These are phyloP conservation scores for Drosophila fulvimacula DNA, from an alignment of 2,888 invertebrate species.

Conservation along the genomic window DNA sequence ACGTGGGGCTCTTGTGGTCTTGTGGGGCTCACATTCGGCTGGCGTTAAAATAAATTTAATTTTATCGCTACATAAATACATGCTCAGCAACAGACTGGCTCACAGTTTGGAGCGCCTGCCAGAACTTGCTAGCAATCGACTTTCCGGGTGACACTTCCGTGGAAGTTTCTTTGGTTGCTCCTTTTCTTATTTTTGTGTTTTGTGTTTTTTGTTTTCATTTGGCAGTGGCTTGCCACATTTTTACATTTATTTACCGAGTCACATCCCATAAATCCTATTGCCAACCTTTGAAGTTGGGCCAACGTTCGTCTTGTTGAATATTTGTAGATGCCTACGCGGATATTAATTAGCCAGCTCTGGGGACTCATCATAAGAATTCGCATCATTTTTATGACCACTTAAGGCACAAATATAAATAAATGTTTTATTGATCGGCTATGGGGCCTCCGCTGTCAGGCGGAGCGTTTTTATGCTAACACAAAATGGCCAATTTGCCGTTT, in stretches of 20 bases:
- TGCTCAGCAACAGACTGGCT: constrained; percentile 39
- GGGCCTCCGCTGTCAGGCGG: constrained; percentile 15
- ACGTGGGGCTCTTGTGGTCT: constrained; percentile 9
- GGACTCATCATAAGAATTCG: constrained; percentile 50
- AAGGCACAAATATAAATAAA: constrained; percentile 67
- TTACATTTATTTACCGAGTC: constrained; percentile 53
- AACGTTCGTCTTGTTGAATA: constrained; percentile 22
- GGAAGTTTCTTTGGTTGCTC: constrained; percentile 27
- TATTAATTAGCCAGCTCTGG: constrained; percentile 60
- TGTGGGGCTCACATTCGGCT: constrained; percentile 47
- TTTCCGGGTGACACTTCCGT: constrained; percentile 70
- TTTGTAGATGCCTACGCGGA: constrained; percentile 31
- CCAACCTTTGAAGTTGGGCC: constrained; percentile 31
- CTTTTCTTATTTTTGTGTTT: neutral
- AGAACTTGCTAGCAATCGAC: constrained; percentile 47
- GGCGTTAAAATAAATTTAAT: constrained; percentile 77
- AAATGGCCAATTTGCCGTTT: constrained; percentile 69
- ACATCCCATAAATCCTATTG: constrained; percentile 51
- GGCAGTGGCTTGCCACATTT: constrained; percentile 37
- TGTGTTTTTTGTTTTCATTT: neutral
- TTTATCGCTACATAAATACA: constrained; percentile 77
- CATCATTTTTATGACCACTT: constrained; percentile 58
- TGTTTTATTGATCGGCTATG: constrained; percentile 66
- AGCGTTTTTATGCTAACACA: constrained; percentile 35
- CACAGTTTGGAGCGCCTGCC: constrained; percentile 13